Base-by-base conservation (phyloP, 2,797 vertebrate species). In the Smutsia gigantea region DNA sequence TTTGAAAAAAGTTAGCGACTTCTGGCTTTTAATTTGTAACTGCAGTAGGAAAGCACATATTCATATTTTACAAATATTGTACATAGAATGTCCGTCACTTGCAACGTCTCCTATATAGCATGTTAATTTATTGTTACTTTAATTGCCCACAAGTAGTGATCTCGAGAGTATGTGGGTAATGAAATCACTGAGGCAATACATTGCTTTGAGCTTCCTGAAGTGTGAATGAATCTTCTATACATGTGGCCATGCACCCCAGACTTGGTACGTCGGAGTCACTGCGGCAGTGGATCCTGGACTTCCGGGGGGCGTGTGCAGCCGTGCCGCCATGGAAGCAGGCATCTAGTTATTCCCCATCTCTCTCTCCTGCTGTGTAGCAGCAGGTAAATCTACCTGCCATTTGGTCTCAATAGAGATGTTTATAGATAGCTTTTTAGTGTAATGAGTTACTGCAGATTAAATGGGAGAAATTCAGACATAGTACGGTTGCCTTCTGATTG, bases 391-490 rank as follows among this genome's bases (percentile, higher is more conserved):
- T 19, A 69, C 21, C 39, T 21, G 21, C 14, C 61, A 63, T 69
- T 71, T 86, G 17, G 27, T 64, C 74, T 59, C 69, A 55, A 3
- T 83, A 81, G 46, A 79, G 34, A 72, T 57, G 51, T 74, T 93
- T 84, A 19, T 57, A 75, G n/a, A 31, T n/a, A 31, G 19, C 31
- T 34, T 79, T 79, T 90, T 82, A 90, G 34, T 74, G 27, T 63
- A 68, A 84, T 93, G 72, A 77, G 63, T 96, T 92, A 71, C 37
- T 75, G 7, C 63, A 25, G 37, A 6, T 68, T 90, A 83, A 93
- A 72, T 92, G 17, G 64, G 49, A 93, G 68, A 82, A 74, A 34
- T 68, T 94, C 63, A 87, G 69, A 34, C 11, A 9, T 8, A 75
- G 77, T 46, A 39, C 15, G 57, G 81, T 82, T 86, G n/a, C 37